phyloP scores from a whole-genome alignment of 2,888 invertebrate genomes.

The Candidula unifasciata region DNA sequence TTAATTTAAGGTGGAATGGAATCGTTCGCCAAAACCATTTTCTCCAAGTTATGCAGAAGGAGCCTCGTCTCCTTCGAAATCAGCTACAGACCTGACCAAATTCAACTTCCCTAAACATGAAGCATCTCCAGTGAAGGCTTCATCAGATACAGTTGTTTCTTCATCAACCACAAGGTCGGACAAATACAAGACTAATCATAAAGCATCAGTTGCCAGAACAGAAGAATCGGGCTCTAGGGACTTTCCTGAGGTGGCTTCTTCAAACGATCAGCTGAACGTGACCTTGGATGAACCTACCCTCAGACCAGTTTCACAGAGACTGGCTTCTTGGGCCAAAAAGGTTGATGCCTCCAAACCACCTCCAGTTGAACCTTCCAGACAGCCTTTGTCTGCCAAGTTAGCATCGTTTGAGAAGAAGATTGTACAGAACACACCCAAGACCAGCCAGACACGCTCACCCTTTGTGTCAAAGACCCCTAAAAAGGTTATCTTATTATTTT shows the following conservation, averaged over 20 bases:
- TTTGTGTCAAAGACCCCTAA: conserved; percentile 37
- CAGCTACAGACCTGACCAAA: neutral
- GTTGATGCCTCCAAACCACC: conserved; percentile 57
- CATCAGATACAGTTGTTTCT: conserved; percentile 19
- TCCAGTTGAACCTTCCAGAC: conserved; percentile 61
- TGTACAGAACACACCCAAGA: conserved; percentile 55
- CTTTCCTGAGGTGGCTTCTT: conserved; percentile 49
- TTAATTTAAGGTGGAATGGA: conserved; percentile 51
- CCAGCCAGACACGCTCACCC: conserved; percentile 14
- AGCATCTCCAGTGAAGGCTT: conserved; percentile 18
- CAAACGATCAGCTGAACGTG: conserved; percentile 43
- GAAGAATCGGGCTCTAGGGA: conserved; percentile 58
- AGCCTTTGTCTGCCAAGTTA: conserved; percentile 69
- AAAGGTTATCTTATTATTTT: conserved; percentile 38
- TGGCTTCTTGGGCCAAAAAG: conserved; percentile 62
- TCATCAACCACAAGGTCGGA: neutral
- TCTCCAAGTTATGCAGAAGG: conserved; percentile 24
- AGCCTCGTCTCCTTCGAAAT: conserved; percentile 23
- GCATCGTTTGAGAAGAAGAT: conserved; percentile 70
- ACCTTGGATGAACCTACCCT: conserved; percentile 62
- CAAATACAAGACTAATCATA: neutral
- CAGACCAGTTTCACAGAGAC: conserved; percentile 62
- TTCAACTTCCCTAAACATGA: neutral
- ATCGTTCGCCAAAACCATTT: conserved; percentile 55
- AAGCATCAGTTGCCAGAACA: neutral